These are phyloP conservation scores for Corythoichthys intestinalis DNA, from an alignment of 2,113 vertebrate genomes.

Conservation along the genomic window DNA sequence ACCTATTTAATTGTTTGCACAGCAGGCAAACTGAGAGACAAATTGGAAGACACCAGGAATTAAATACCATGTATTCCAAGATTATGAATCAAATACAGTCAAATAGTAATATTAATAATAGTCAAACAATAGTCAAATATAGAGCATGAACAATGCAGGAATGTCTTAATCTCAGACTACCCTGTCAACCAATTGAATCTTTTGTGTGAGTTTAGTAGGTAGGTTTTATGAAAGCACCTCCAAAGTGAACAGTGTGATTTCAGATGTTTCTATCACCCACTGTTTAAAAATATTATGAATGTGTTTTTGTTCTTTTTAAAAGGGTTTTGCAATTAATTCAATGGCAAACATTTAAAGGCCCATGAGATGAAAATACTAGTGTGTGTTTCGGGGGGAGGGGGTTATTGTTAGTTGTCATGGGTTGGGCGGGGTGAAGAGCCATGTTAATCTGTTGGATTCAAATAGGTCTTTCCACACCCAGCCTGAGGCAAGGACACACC, in stretches of 20 bases:
- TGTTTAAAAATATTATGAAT: not conserved
- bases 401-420: conserved; percentile 10
- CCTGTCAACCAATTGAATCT: not conserved
- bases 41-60: conserved; percentile 12
- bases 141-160: conserved; percentile 17
- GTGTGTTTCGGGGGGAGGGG: not conserved
- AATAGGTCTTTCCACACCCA: conserved; percentile 67
- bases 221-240: no score
- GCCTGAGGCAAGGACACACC: conserved; percentile 52
- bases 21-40: conserved; percentile 36
- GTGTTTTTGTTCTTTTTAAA: not conserved
- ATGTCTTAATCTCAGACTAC: not conserved
- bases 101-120: no score
- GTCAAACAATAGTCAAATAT: conserved; percentile 16
- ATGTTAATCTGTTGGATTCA: conserved; percentile 73
- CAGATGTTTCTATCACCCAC: not conserved
- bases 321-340: not conserved
- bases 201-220: not conserved
- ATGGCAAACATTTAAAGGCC: not conserved
- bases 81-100: no score
- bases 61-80: conserved; percentile 17
- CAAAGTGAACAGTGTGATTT: not conserved
- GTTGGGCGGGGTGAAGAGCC: conserved; percentile 63
- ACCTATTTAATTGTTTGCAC: conserved; percentile 40
- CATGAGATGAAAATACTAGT: not conserved